Conservation (phyloP, 2,888 invertebrate species). For the Hymenopus coronatus region DNA sequence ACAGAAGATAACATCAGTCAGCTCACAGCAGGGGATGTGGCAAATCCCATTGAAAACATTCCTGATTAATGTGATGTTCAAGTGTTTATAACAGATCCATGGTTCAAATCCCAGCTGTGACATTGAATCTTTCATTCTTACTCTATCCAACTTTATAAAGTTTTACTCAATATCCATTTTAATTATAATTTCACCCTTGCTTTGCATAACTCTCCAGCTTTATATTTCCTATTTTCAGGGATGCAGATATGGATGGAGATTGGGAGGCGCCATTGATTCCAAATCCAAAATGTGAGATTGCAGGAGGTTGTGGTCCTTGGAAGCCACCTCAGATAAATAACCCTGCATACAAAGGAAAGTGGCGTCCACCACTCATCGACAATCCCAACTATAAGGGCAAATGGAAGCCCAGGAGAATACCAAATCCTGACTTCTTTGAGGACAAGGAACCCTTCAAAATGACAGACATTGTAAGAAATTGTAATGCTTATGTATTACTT, state of each 20-base stretch:
- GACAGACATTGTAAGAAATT: constrained; percentile 81
- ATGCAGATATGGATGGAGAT: constrained; percentile 96
- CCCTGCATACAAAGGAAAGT: constrained; percentile 89
- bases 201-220: not conserved
- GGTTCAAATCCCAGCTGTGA: no score
- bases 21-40: no score
- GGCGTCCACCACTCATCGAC: constrained; percentile 84
- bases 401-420: constrained; percentile 84
- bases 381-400: constrained; percentile 95
- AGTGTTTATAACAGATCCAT: no score
- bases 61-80: no score
- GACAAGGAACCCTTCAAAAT: constrained; percentile 88
- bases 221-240: constrained; percentile 52
- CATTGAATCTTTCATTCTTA: no score
- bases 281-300: constrained; percentile 79
- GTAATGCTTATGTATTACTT: not conserved
- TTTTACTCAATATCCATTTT: no score
- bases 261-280: constrained; percentile 95
- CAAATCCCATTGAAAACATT: no score
- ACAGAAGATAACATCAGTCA: no score
- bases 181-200: no score
- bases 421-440: constrained; percentile 91
- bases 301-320: constrained; percentile 92
- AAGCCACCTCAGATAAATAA: constrained; percentile 79
- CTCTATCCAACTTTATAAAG: no score